These are phyloP conservation scores for Verasper variegatus DNA, from an alignment of 2,113 vertebrate genomes.

Conservation along the genomic window DNA sequence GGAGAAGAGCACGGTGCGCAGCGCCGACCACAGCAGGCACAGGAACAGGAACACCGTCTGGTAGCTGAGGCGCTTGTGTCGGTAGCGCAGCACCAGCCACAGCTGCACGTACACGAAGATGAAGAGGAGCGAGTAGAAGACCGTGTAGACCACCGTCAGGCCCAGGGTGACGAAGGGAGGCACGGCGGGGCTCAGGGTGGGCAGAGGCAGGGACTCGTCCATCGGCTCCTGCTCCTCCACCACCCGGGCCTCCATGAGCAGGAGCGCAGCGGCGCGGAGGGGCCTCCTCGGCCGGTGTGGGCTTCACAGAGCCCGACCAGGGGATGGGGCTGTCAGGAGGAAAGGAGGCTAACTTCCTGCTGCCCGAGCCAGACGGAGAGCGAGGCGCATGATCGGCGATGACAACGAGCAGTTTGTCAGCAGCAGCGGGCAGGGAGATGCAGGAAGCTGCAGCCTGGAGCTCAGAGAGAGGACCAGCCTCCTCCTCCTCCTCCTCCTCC, in stretches of 20 bases:
- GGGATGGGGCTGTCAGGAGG: conserved; percentile 35
- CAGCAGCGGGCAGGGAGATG: conserved; percentile 57
- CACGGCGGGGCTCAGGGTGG: conserved; percentile 91
- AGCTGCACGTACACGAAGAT: conserved; percentile 93
- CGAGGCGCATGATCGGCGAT: conserved; percentile 69
- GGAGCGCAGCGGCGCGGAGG: not conserved
- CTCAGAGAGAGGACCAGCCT: conserved; percentile 27
- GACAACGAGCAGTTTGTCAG: conserved; percentile 41
- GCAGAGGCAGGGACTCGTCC: conserved; percentile 74
- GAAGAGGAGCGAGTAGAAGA: conserved; percentile 95
- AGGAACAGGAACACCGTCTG: conserved; percentile 97
- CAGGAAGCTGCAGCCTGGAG: not conserved
- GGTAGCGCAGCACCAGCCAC: conserved; percentile 93
- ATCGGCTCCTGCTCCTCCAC: conserved; percentile 49
- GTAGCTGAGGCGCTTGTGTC: conserved; percentile 97
- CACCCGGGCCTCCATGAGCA: conserved; percentile 16
- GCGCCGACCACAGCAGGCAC: conserved; percentile 95
- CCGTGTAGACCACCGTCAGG: conserved; percentile 92
- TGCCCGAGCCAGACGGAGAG: conserved; percentile 28
- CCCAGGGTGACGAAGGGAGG: conserved; percentile 91
- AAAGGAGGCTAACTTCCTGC: conserved; percentile 58
- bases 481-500: not conserved
- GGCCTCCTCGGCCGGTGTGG: conserved; percentile 2
- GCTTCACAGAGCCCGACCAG: conserved; percentile 14
- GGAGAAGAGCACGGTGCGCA: conserved; percentile 95